Conservation (phyloP, 2,888 invertebrate genomes). For the Brenthis daphne region DNA sequence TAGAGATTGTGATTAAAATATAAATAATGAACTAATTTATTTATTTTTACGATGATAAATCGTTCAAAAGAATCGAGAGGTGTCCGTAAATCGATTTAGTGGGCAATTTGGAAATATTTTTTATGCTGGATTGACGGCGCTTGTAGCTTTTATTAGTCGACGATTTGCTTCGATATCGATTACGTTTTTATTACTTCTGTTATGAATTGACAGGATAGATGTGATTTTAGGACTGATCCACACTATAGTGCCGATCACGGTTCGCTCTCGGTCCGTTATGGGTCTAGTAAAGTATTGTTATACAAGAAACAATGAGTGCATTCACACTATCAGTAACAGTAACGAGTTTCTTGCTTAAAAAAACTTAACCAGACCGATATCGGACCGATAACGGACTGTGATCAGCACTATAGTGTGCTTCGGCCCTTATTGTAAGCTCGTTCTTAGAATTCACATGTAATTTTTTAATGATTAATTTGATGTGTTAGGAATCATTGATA, state of each 20-base stretch:
- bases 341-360: too few species aligned
- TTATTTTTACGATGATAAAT: constrained; percentile 52
- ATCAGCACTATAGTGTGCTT: too few species aligned
- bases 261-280: too few species aligned
- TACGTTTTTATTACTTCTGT: constrained; percentile 12
- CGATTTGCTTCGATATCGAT: constrained; percentile 17
- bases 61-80: constrained; percentile 40
- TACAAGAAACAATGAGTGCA: too few species aligned
- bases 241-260: too few species aligned
- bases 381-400: too few species aligned
- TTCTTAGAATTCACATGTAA: constrained; percentile 4
- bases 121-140: constrained; percentile 42
- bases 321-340: too few species aligned
- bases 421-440: not conserved
- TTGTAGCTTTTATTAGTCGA: constrained; percentile 30
- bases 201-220: constrained; percentile 2
- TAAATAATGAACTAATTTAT: constrained; percentile 41
- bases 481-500: too few species aligned
- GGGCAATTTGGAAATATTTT: constrained; percentile 44
- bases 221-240: not conserved
- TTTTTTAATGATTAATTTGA: not conserved
- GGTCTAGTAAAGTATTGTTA: too few species aligned
- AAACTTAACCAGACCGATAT: too few species aligned
- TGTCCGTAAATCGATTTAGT: constrained; percentile 42
- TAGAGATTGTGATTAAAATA: constrained; percentile 22